Evolutionary conservation across 2,888 invertebrate genomes (phyloP).

Genomic region (Leuctra nigra): DNA sequence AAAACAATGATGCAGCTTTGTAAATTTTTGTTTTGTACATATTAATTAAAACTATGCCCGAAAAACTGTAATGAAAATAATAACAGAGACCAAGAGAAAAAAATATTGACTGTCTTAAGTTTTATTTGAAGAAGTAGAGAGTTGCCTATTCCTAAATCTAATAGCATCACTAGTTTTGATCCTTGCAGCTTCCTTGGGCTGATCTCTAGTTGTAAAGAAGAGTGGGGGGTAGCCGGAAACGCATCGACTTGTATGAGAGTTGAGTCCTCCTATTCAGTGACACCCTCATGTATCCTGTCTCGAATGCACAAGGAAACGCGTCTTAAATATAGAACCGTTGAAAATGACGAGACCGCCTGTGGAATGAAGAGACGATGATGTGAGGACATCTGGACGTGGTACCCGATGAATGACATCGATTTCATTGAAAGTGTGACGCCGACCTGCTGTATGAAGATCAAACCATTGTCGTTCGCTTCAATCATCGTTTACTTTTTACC

Average conservation of each 20-base stretch:
- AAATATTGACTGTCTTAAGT: constrained; percentile 18
- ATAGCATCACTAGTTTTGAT: no score
- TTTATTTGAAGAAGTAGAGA: background rate
- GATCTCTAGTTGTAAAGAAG: background rate
- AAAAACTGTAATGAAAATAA: constrained; percentile 29
- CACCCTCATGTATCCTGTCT: constrained; percentile 12
- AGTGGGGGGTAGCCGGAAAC: constrained; percentile 3
- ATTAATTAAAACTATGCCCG: constrained; percentile 23
- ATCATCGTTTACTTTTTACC: no score
- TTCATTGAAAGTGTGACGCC: no score
- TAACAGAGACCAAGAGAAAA: constrained; percentile 26
- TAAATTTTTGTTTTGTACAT: constrained; percentile 29
- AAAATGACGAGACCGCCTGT: no score
- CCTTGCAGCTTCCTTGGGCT: no score
- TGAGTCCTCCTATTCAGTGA: constrained; percentile 3
- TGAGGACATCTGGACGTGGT: no score
- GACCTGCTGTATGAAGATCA: no score
- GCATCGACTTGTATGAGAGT: background rate
- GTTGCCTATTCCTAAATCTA: constrained; percentile 5
- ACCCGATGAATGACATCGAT: no score
- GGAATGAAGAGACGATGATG: no score
- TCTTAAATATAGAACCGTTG: no score
- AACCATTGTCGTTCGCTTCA: no score
- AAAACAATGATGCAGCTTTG: constrained; percentile 26
- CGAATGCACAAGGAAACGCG: no score